A percentile compares a stretch with the other conserved stretches of the same genome.
These are phyloP conservation scores for Dicyrtoma fusca DNA, from an alignment of 2,888 invertebrate species.

Conservation along the genomic window DNA sequence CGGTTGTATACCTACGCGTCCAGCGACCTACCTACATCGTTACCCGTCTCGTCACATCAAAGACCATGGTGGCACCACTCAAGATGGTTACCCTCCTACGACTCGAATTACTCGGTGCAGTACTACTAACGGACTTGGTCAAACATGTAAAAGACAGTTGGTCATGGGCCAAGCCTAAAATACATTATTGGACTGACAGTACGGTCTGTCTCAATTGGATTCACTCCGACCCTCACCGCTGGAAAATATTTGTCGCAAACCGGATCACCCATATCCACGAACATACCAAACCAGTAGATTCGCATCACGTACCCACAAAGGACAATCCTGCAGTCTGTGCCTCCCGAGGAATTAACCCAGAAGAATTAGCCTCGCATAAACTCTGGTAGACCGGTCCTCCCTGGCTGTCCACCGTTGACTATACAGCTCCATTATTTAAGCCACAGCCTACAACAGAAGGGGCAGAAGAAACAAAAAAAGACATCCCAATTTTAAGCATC, in stretches of 20 bases:
- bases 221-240: conserved; percentile 33
- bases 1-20: conserved; percentile 28
- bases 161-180: not conserved
- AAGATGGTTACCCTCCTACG: not conserved
- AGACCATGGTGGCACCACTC: not conserved
- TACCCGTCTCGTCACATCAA: not conserved
- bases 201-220: conserved; percentile 57
- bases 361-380: not conserved
- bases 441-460: not conserved
- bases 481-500: not conserved
- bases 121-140: not conserved
- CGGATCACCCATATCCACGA: conserved; percentile 50
- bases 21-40: too few relatives aligned
- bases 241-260: conserved; percentile 56
- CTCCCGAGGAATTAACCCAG: conserved; percentile 15
- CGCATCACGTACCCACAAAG: conserved; percentile 53
- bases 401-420: not conserved
- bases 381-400: not conserved
- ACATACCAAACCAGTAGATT: conserved; percentile 37
- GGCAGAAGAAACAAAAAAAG: not conserved
- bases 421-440: not conserved
- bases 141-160: not conserved
- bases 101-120: conserved; percentile 6
- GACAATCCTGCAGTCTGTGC: conserved; percentile 58
- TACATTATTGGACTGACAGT: conserved; percentile 56